Conservation (phyloP, 2,797 vertebrate genomes). For the Betta splendens region DNA sequence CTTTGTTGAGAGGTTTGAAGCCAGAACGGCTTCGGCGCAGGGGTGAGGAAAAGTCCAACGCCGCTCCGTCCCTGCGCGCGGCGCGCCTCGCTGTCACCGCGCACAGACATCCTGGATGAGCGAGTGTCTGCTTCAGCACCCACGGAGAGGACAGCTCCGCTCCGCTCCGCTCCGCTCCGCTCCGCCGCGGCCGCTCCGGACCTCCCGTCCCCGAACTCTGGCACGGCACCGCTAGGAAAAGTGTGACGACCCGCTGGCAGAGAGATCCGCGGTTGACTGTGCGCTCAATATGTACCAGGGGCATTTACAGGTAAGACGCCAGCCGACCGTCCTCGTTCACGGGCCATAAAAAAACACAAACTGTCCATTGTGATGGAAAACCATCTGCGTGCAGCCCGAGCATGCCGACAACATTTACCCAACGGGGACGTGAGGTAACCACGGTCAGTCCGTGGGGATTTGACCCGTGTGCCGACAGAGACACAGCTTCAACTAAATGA, state of each 20-base stretch:
- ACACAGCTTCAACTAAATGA: neutral
- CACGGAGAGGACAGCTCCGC: conserved; percentile 72
- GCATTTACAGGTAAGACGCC: conserved; percentile 84
- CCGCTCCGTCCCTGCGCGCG: conserved; percentile 31
- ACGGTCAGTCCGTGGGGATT: conserved; percentile 10
- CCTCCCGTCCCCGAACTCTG: conserved; percentile 47
- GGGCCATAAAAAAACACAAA: neutral
- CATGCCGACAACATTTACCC: conserved; percentile 24
- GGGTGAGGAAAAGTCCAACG: conserved; percentile 44
- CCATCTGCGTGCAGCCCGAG: conserved; percentile 14
- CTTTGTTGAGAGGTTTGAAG: conserved; percentile 22
- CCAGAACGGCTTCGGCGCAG: conserved; percentile 7
- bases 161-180: too few relatives aligned
- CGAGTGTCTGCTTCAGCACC: conserved; percentile 72
- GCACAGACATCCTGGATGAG: conserved; percentile 47
- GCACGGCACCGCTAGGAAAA: conserved; percentile 52
- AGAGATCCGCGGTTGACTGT: conserved; percentile 68
- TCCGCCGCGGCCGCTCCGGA: conserved; percentile 40
- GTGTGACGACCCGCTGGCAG: conserved; percentile 61
- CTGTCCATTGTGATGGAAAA: conserved; percentile 14
- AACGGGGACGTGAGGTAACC: conserved; percentile 16
- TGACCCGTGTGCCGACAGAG: too few relatives aligned
- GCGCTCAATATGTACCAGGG: conserved; percentile 88
- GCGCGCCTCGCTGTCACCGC: conserved; percentile 40
- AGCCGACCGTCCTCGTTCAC: neutral